A percentile compares a stretch with the other conserved stretches of the same genome.
Conservation (phyloP, 2,113 vertebrate genomes). For the Polypterus bichir region DNA sequence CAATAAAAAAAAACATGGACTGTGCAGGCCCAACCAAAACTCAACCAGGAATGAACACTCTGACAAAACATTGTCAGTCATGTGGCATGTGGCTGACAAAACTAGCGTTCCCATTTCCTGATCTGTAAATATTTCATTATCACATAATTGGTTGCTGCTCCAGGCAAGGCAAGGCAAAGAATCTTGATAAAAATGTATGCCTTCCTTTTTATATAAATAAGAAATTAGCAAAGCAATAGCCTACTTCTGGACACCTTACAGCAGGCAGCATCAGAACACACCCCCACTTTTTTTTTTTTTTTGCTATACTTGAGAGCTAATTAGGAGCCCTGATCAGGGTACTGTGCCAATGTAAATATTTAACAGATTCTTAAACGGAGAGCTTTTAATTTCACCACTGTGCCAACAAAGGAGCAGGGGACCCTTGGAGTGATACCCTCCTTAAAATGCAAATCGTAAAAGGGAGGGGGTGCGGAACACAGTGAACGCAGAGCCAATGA, state of each 20-base stretch:
- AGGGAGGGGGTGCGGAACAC: constrained; percentile 28
- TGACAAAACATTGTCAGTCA: constrained; percentile 33
- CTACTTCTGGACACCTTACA: constrained; percentile 23
- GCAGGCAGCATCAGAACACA: constrained; percentile 16
- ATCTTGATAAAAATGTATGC: constrained; percentile 33
- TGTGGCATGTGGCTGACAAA: constrained; percentile 48
- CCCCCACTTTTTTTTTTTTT: constrained; percentile 22
- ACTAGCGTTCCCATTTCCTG: constrained; percentile 47
- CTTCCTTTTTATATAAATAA: constrained; percentile 36
- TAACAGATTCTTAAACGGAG: constrained; percentile 44
- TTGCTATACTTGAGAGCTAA: constrained; percentile 33
- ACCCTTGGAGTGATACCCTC: constrained; percentile 39
- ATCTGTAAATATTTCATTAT: constrained; percentile 62
- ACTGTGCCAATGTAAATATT: constrained; percentile 52
- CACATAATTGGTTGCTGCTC: constrained; percentile 58
- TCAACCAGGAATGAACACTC: no score
- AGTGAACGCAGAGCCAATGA: constrained; percentile 25
- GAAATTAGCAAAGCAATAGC: constrained; percentile 47
- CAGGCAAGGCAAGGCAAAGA: constrained; percentile 41
- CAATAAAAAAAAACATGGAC: no score
- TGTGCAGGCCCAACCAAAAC: no score
- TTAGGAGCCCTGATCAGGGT: constrained; percentile 45
- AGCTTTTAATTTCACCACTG: constrained; percentile 43
- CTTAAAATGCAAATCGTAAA: constrained; percentile 59
- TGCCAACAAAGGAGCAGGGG: constrained; percentile 41